These are phyloP conservation scores for Nothoprocta perdicaria DNA, from an alignment of 2,113 vertebrate genomes.

Conservation along the genomic window DNA sequence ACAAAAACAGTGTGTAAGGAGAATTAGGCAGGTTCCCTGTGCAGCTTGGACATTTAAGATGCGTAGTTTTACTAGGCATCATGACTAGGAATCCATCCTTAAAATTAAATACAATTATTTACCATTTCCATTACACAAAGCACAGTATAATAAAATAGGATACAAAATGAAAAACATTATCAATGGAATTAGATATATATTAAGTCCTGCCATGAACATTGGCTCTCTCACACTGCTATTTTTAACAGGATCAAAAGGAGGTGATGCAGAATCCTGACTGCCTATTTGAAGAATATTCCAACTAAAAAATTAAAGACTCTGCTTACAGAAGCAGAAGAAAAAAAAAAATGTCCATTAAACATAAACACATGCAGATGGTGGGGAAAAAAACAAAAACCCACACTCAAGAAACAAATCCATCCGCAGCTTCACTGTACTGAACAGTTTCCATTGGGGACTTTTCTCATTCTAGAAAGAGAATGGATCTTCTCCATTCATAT, in stretches of 20 bases:
- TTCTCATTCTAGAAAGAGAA: not conserved
- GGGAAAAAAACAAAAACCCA: not conserved
- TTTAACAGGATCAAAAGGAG: not conserved
- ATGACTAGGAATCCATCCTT: not conserved
- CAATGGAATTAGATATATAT: not conserved
- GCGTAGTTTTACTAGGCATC: not conserved
- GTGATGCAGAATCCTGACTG: not conserved
- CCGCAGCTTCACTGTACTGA: fast-evolving
- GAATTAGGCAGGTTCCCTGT: not conserved
- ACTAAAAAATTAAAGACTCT: not conserved
- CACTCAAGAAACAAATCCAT: not conserved
- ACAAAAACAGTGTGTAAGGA: not conserved
- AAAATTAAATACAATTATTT: not conserved
- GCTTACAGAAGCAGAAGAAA: not conserved
- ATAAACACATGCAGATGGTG: not conserved
- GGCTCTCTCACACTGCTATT: not conserved
- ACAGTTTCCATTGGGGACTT: not conserved
- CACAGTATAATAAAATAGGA: not conserved
- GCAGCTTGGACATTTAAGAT: not conserved
- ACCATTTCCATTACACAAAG: not conserved
- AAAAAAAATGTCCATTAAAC: not conserved
- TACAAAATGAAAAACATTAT: not conserved
- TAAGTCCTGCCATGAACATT: not conserved
- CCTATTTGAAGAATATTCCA: not conserved
- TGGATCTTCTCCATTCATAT: not conserved